Evolutionary conservation across 1,140 invertebrate genomes (phyloP), one percentile per base, ranked within the genome.

Genomic region (Uloborus diversus): DNA sequence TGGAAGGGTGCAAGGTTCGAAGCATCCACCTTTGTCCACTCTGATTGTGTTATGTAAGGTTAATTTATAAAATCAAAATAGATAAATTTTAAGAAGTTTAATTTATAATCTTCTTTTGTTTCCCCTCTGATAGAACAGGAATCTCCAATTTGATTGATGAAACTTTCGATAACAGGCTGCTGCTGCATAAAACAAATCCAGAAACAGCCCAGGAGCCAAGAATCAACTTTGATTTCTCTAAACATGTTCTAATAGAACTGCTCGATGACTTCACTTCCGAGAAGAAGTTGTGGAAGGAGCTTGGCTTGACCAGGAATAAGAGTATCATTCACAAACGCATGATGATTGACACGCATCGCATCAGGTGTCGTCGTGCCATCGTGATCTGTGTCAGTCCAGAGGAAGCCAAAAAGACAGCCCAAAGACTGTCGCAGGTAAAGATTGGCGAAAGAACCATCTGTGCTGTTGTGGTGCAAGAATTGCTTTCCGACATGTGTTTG

Each of bases 161-260:
- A 42, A 13, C 37, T 0, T 9, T 13, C 17, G 9, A 42, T 42
- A 42, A 42, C 17, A 17, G 37, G 17, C 17, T 42, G 9, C 37
- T 13, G 37, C 2, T 42, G 0, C 2, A 42, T 42, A 42, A 42
- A 42, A 17, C 37, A 13, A 0, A 1, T 42, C 9, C 9, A 42
- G 2, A n/a, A n/a, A n/a, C n/a, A 9, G 17, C 17, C 37, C 17
- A 17, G 17, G 17, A 42, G 9, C 37, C 9, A 9, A 42, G 37
- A 42, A 42, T 42, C 37, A 42, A 61, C 30, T 66, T 37, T 68
- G 76, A 79, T 35, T 79, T 79, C 33, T 68, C 76, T 14, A 79
- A 79, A 14, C 37, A 79, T 79, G 76, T 79, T 30, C 65, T 79
- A 0, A 79, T 79, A 35, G 76, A 79, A 59, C 28, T 79, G 37